These are phyloP conservation scores for Ennomos erosarius DNA, from an alignment of 2,888 invertebrate species.

Conservation along the genomic window DNA sequence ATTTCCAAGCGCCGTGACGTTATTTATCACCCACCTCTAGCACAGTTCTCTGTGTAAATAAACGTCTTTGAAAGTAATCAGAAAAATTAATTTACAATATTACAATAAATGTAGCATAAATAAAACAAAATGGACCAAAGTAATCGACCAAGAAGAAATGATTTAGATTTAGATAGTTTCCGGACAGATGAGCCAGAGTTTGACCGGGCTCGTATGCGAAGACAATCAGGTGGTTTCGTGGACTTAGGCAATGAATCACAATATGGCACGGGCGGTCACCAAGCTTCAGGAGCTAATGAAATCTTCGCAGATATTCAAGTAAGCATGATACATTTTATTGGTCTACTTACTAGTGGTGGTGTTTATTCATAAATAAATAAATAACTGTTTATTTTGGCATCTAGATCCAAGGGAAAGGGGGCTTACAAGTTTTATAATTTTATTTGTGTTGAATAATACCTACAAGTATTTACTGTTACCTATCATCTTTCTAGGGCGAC, in stretches of 20 bases:
- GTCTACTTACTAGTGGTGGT: no score
- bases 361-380: no score
- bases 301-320: conserved; percentile 97
- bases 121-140: conserved; percentile 67
- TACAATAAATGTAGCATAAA: conserved; percentile 24
- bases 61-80: not conserved
- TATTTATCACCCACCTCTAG: no score
- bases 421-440: not conserved
- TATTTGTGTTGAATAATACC: not conserved
- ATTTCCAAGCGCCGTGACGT: no score
- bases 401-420: no score
- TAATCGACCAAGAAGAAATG: conserved; percentile 66
- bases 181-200: conserved; percentile 76
- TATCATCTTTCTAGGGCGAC: conserved; percentile 83
- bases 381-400: no score
- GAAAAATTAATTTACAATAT: not conserved
- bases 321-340: conserved; percentile 39
- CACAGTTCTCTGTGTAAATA: no score
- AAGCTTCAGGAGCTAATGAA: conserved; percentile 95
- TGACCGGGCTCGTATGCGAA: conserved; percentile 82
- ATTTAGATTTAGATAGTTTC: conserved; percentile 76
- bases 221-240: conserved; percentile 90
- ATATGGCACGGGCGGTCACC: conserved; percentile 92
- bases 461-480: conserved; percentile 11
- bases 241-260: conserved; percentile 91